Evolutionary conservation across 1,140 invertebrate genomes (phyloP).

Genomic region (Polyergus mexicanus): DNA sequence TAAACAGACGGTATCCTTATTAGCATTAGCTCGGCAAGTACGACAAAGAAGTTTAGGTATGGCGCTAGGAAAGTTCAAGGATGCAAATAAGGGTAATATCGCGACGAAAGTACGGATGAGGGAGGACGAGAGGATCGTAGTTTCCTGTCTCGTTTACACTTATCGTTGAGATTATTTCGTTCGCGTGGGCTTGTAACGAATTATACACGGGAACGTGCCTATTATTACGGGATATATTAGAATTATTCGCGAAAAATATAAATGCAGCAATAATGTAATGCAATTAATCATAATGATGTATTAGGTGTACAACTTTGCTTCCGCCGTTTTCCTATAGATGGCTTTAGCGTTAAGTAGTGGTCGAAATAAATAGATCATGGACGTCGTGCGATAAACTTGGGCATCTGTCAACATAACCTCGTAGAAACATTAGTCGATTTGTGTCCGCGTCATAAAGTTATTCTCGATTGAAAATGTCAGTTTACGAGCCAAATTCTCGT

Average conservation of each 20-base stretch:
- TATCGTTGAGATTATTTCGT: conserved; percentile 54
- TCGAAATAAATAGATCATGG: too few species aligned
- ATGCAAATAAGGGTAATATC: conserved; percentile 76
- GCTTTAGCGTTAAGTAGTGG: too few species aligned
- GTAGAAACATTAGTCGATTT: too few species aligned
- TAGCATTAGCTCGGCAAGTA: conserved; percentile 71
- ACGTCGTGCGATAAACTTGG: too few species aligned
- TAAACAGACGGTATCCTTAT: conserved; percentile 73
- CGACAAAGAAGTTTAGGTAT: conserved; percentile 70
- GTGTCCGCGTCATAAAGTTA: too few species aligned
- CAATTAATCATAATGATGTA: background rate
- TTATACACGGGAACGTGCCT: background rate
- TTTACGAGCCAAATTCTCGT: too few species aligned
- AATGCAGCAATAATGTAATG: conserved; percentile 4
- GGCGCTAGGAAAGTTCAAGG: conserved; percentile 70
- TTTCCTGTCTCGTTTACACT: conserved; percentile 70
- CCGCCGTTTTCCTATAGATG: too few species aligned
- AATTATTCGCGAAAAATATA: background rate
- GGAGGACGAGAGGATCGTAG: conserved; percentile 32
- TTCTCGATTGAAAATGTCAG: too few species aligned
- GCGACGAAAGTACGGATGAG: conserved; percentile 7
- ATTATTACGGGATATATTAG: conserved; percentile 2
- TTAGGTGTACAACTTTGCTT: too few species aligned
- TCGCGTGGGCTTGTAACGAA: conserved; percentile 6
- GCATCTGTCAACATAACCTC: too few species aligned